These are phyloP conservation scores for Triplophysa bombifrons DNA, from an alignment of 2,797 vertebrate genomes.

Conservation along the genomic window DNA sequence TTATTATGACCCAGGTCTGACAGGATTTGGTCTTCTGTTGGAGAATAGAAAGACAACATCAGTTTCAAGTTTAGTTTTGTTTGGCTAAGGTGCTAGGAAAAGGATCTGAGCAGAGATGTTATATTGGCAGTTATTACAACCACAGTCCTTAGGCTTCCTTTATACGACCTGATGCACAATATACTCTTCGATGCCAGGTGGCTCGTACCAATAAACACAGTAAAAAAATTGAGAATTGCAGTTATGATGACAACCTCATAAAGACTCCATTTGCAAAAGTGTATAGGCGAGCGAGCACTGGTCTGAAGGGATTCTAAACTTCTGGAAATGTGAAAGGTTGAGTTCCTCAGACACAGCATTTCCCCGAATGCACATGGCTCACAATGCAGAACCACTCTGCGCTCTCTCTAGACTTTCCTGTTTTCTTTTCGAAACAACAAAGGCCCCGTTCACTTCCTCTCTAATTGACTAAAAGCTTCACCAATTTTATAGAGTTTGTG, in stretches of 20 bases:
- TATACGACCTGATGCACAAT: not conserved
- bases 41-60: constrained; percentile 29
- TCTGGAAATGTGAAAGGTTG: not conserved
- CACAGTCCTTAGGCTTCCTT: not conserved
- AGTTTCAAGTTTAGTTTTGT: not conserved
- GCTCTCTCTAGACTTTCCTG: constrained; percentile 60
- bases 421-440: constrained; percentile 67
- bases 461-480: constrained; percentile 82
- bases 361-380: constrained; percentile 23
- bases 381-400: constrained; percentile 60
- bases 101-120: too few relatives aligned
- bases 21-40: constrained; percentile 94
- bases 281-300: not conserved
- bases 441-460: constrained; percentile 64
- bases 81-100: too few relatives aligned
- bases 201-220: not conserved
- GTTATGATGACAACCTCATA: constrained; percentile 20
- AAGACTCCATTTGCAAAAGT: constrained; percentile 11
- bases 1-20: constrained; percentile 92
- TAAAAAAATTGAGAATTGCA: not conserved
- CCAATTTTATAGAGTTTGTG: constrained; percentile 80
- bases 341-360: not conserved
- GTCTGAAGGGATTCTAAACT: not conserved
- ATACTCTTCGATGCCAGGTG: not conserved
- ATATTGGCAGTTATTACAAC: too few relatives aligned